Base-by-base conservation (phyloP, 2,113 vertebrate species). In the Chlorodrepanis virens region DNA sequence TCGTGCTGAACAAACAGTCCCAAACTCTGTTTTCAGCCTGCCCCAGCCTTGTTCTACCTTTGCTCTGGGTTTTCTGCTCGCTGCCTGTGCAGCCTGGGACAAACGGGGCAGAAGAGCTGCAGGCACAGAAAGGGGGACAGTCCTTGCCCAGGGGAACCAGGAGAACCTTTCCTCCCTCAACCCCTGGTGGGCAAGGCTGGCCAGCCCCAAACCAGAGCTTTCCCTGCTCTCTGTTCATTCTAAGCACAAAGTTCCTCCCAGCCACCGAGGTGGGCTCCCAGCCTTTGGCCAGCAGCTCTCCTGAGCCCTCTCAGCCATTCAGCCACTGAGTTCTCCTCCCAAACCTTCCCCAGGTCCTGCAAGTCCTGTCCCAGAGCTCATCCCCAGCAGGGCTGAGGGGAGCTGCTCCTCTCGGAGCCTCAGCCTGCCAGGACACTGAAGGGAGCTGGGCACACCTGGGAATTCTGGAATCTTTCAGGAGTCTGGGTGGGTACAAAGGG, bases 391-490 rank as follows among this genome's bases (percentile, higher is more conserved):
- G 29, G 8, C 22, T 20, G 29, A 31, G 10, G 12, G 22, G 22
- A 45, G 3, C 40, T 24, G 12, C 40, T 39, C 24, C 56, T 65
- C 24, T 3, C 49, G 44, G 57, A 15, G 7, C 10, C 28, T 12
- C 57, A 25, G 0, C 39, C n/a, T 42, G 39, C 4, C 16, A 11
- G 4, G 35, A 35, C 53, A 2, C 19, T 1, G 39, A 4, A 11
- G 33, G 33, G 33, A 82, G 35, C 57, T 49, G 42, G 42, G 59
- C 28, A 21, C 40, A 25, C 3, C 12, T 21, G 33, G 61, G 12
- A 69, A 15, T 21, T 33, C 22, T 4, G 20, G n/a, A 70, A 10
- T 11, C 20, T 10, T 13, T 4, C 60, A 47, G 23, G 29, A 3
- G 2, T 22, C 33, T 11, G 54, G 45, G 23, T 7, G 50, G 42